These are phyloP conservation scores for Thumatha senex DNA, from an alignment of 2,888 invertebrate genomes.

Conservation along the genomic window DNA sequence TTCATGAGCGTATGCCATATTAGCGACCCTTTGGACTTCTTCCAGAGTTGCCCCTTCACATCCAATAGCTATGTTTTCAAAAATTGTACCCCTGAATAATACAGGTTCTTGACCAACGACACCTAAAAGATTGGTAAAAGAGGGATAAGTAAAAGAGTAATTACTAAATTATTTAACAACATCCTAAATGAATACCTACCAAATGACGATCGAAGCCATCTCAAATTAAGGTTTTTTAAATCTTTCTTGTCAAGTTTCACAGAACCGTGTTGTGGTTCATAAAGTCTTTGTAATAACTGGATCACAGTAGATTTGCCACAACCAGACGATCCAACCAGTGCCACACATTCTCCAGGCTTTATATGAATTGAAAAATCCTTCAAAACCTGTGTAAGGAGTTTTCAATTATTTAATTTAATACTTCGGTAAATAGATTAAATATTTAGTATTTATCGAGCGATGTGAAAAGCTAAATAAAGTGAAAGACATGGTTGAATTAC, in stretches of 20 bases:
- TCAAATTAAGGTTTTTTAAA: constrained; percentile 87
- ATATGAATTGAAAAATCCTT: constrained; percentile 86
- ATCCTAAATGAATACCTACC: constrained; percentile 56
- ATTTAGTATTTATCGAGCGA: neutral
- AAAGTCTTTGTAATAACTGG: constrained; percentile 90
- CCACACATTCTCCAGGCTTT: constrained; percentile 87
- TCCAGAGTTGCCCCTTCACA: constrained; percentile 86
- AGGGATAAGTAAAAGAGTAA: too few species aligned
- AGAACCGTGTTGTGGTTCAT: constrained; percentile 84
- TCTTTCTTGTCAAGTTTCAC: constrained; percentile 87
- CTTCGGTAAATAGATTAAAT: neutral
- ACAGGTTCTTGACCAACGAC: constrained; percentile 96
- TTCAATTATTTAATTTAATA: neutral
- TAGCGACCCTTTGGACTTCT: constrained; percentile 88
- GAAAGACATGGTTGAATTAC: neutral
- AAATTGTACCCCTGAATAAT: constrained; percentile 91
- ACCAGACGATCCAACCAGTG: constrained; percentile 89
- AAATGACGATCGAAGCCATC: constrained; percentile 90
- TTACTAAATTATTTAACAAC: too few species aligned
- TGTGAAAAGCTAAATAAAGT: neutral
- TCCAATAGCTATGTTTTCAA: constrained; percentile 88
- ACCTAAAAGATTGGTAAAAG: constrained; percentile 55
- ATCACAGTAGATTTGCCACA: constrained; percentile 93
- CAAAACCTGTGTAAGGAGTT: constrained; percentile 75
- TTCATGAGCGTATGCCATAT: constrained; percentile 89